Percentiles rank a stretch among this genome's conserved stretches.
Evolutionary conservation across 2,888 invertebrate genomes (phyloP).

Genomic region (Nebria brevicollis): DNA sequence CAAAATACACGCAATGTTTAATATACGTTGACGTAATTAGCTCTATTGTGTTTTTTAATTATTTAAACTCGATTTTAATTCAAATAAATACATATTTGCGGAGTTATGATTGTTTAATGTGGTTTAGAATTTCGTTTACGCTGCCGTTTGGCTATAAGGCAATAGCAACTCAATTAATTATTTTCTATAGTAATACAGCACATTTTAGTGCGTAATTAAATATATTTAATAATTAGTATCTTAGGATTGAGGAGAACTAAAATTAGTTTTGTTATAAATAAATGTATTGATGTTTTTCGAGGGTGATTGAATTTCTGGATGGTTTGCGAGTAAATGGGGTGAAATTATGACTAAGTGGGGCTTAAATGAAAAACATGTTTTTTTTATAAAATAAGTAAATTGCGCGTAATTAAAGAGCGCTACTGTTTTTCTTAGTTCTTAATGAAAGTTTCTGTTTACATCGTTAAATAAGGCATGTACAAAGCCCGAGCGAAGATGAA

Average conservation of each 20-base stretch:
- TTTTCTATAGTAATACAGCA: no score
- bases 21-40: background rate
- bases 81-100: background rate
- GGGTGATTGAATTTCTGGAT: background rate
- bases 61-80: background rate
- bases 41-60: background rate
- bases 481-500: slow-evolving; percentile 17
- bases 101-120: no score
- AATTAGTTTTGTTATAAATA: no score
- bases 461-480: slow-evolving; percentile 41
- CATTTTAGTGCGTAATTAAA: no score
- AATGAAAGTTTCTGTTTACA: slow-evolving; percentile 46
- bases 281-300: background rate
- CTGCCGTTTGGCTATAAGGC: no score
- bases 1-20: slow-evolving; percentile 14
- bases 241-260: background rate
- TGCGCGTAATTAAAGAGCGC: slow-evolving; percentile 29
- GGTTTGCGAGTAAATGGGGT: background rate
- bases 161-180: no score
- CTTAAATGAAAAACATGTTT: background rate
- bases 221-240: background rate
- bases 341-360: background rate
- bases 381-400: background rate
- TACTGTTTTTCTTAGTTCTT: slow-evolving; percentile 28
- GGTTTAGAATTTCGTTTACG: no score